Conservation (phyloP, 2,113 vertebrate species). For the Rhipidura dahli region DNA sequence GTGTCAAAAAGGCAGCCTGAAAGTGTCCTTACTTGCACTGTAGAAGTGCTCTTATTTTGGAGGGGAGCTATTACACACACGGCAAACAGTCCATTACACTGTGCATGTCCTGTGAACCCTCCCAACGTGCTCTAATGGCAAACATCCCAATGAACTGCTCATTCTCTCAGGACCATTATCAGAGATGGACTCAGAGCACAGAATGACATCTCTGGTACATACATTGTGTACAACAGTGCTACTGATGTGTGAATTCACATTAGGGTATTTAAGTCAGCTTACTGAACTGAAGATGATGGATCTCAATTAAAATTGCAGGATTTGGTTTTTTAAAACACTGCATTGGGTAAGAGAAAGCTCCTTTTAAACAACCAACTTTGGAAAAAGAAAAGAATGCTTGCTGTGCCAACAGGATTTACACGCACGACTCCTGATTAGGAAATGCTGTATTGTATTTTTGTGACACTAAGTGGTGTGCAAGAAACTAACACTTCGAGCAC, state of each 20-base stretch:
- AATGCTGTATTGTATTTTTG: background rate
- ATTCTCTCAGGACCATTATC: background rate
- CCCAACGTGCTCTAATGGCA: background rate
- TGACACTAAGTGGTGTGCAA: background rate
- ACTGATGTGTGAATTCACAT: background rate
- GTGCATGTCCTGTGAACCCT: background rate
- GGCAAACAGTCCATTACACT: background rate
- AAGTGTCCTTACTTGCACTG: background rate
- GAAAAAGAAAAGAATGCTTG: background rate
- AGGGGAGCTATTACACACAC: background rate
- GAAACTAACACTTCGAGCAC: background rate
- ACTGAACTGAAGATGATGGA: background rate
- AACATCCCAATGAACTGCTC: background rate
- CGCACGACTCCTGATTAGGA: background rate
- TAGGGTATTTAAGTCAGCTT: background rate
- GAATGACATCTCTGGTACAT: background rate
- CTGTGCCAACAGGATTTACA: background rate
- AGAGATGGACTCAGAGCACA: background rate
- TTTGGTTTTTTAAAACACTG: background rate
- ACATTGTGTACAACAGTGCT: background rate
- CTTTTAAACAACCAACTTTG: background rate
- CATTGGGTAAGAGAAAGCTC: background rate
- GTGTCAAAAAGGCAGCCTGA: background rate
- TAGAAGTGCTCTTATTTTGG: background rate
- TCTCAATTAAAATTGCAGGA: background rate